A percentile compares a stretch with the other conserved stretches of the same genome.
These are phyloP conservation scores for Propithecus perrieri DNA, from an alignment of 2,797 vertebrate genomes.

Conservation along the genomic window DNA sequence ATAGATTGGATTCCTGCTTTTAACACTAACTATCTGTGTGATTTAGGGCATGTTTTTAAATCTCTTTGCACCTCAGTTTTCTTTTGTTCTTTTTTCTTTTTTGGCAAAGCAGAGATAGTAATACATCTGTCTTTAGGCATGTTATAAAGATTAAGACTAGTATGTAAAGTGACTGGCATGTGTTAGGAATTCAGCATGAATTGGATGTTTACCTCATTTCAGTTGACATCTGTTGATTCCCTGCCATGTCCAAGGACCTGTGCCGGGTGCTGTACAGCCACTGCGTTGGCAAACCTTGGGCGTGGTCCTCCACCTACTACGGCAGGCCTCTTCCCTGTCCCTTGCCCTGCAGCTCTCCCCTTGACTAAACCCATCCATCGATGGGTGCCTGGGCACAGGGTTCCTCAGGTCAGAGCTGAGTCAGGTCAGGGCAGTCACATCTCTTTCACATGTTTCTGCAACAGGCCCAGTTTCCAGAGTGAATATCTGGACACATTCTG, in stretches of 20 bases:
- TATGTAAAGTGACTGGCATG: not conserved
- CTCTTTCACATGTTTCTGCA: conserved; percentile 71
- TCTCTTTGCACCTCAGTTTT: not conserved
- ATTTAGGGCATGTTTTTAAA: not conserved
- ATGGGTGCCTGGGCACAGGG: not conserved
- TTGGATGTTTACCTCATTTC: not conserved
- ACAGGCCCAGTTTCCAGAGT: conserved; percentile 69
- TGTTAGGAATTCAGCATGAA: not conserved
- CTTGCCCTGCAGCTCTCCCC: not conserved
- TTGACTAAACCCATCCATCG: not conserved
- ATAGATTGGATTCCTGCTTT: not conserved
- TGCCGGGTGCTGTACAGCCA: not conserved
- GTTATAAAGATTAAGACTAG: not conserved
- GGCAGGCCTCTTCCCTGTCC: not conserved
- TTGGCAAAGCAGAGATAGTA: not conserved
- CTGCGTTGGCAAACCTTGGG: not conserved
- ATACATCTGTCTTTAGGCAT: not conserved
- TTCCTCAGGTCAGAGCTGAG: conserved; percentile 47
- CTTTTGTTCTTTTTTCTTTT: not conserved
- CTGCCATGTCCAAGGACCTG: not conserved
- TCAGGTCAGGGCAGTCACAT: conserved; percentile 48
- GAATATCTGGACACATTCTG: conserved; percentile 74
- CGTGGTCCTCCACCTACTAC: accelerated
- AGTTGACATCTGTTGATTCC: not conserved
- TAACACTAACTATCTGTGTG: not conserved